Evolutionary conservation across 2,113 vertebrate species (phyloP).

Genomic region (Psittacula cyanocephala): DNA sequence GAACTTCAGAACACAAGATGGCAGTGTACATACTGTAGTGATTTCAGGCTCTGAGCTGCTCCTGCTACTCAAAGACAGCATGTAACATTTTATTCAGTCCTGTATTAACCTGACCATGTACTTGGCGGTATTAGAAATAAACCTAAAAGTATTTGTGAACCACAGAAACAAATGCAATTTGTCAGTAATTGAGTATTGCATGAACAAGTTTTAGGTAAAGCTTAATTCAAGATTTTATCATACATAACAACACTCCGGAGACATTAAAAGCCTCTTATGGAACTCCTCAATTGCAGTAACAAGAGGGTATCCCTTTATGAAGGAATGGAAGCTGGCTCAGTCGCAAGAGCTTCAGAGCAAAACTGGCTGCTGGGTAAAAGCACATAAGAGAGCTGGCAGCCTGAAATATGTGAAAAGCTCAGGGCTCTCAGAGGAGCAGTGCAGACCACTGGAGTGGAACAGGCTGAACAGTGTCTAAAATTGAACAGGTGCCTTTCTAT

Average conservation of each 20-base stretch:
- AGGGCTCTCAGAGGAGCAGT: slow-evolving; percentile 15
- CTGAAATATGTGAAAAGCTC: slow-evolving; percentile 28
- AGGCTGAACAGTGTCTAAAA: slow-evolving; percentile 52
- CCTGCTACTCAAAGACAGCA: neutral
- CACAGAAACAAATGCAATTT: slow-evolving; percentile 5
- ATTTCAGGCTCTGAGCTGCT: neutral
- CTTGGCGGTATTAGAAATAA: neutral
- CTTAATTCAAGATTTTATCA: slow-evolving; percentile 46
- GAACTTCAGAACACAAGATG: slow-evolving; percentile 59
- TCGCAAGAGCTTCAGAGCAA: neutral
- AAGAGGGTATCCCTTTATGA: slow-evolving; percentile 53
- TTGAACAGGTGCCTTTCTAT: slow-evolving; percentile 51
- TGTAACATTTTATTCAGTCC: neutral
- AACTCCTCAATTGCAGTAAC: slow-evolving; percentile 41
- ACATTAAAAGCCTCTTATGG: slow-evolving; percentile 44
- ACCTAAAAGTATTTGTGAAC: slow-evolving; percentile 12
- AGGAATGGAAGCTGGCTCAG: slow-evolving; percentile 38
- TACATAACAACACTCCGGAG: slow-evolving; percentile 33
- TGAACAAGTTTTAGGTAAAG: slow-evolving; percentile 56
- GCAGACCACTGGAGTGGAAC: slow-evolving; percentile 39
- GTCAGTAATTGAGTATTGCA: slow-evolving; percentile 38
- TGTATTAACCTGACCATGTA: slow-evolving; percentile 11
- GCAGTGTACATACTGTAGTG: slow-evolving; percentile 16
- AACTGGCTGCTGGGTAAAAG: slow-evolving; percentile 51
- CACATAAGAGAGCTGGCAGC: slow-evolving; percentile 46